These are phyloP conservation scores for Marcusenius ussheri DNA, from an alignment of 2,113 vertebrate genomes.

Conservation along the genomic window DNA sequence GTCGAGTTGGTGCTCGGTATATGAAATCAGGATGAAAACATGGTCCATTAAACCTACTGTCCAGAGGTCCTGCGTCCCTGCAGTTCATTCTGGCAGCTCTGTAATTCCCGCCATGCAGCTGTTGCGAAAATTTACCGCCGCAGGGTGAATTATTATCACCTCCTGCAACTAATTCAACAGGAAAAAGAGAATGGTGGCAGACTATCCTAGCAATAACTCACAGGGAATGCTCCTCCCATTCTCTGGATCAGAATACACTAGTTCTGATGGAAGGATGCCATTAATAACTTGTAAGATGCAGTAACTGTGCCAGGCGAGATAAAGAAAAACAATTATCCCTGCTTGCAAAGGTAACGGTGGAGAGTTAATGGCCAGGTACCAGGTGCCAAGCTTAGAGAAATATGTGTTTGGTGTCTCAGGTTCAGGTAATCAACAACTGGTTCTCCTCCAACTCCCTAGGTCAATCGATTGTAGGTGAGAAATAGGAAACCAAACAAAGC, in stretches of 20 bases:
- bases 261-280: neutral
- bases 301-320: slow-evolving; percentile 1
- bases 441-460: neutral
- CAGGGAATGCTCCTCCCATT: neutral
- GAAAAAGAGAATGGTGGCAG: neutral
- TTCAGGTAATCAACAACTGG: neutral
- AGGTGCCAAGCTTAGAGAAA: neutral
- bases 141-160: slow-evolving; percentile 10
- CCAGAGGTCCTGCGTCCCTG: neutral
- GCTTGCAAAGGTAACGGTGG: neutral
- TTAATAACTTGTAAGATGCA: slow-evolving; percentile 26
- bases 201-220: neutral
- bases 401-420: neutral
- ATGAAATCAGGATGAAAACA: neutral
- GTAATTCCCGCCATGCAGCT: slow-evolving; percentile 4
- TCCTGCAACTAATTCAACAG: neutral
- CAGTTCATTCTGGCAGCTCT: neutral
- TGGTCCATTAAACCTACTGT: neutral
- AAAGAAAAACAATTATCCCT: slow-evolving; percentile 23
- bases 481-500: neutral
- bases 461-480: neutral
- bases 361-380: neutral
- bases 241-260: neutral
- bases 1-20: neutral
- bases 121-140: neutral